Percentiles rank a stretch among this genome's conserved stretches.
Evolutionary conservation across 2,888 invertebrate genomes (phyloP).

Genomic region (Brachypalpus laphriformis): DNA sequence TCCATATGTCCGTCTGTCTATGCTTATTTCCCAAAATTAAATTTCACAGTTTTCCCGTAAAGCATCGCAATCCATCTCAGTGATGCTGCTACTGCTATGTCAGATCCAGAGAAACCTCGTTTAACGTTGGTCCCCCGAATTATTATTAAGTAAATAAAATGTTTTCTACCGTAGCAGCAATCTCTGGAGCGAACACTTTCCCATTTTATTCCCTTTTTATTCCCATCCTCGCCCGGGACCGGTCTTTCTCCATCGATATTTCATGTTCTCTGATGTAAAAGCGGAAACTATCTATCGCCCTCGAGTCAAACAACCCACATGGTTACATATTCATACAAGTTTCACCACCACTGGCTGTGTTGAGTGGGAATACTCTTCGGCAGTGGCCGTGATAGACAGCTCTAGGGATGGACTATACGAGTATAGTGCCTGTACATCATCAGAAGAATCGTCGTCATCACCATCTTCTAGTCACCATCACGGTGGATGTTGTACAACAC

Average conservation of each 20-base stretch:
- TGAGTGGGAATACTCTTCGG: not conserved
- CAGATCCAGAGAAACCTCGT: not conserved
- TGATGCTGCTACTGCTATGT: not conserved
- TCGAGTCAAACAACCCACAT: conserved; percentile 32
- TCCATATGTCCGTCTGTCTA: conserved; percentile 7
- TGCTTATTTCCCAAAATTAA: conserved; percentile 37
- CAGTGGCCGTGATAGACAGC: not conserved
- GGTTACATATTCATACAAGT: conserved; percentile 24
- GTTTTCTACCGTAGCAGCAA: conserved; percentile 18
- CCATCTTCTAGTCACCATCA: conserved; percentile 37
- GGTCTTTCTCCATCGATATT: conserved; percentile 51
- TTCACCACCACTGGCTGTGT: conserved; percentile 11
- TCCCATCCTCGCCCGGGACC: conserved; percentile 26
- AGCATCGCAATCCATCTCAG: not conserved
- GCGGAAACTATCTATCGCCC: conserved; percentile 48
- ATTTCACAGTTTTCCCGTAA: conserved; percentile 16
- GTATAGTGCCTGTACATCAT: conserved; percentile 27
- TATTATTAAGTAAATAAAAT: conserved; percentile 62
- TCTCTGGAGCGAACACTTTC: conserved; percentile 40
- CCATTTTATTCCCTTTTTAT: conserved; percentile 46
- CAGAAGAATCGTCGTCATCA: conserved; percentile 27
- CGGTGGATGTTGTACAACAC: conserved; percentile 55
- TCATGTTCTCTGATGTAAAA: conserved; percentile 44
- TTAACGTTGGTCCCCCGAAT: conserved; percentile 16
- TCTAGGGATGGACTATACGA: conserved; percentile 5